Evolutionary conservation across 2,888 invertebrate genomes (phyloP), one percentile per base, ranked within the genome.

Genomic region (Heliconius hortense): DNA sequence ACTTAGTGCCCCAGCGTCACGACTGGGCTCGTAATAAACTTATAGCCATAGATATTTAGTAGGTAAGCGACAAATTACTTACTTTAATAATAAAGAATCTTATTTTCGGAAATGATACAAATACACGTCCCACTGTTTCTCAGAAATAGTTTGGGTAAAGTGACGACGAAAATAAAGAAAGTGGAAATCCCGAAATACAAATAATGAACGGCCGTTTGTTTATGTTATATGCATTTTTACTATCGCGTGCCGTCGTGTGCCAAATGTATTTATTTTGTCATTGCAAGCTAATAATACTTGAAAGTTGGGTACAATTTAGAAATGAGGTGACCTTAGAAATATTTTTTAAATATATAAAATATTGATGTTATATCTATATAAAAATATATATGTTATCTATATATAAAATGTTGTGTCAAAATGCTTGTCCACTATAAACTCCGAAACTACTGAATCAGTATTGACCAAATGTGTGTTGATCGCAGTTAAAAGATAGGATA

Each of bases 181-280:
- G 15, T 56, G 69, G 31, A 21, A 69, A 15, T 69, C n/a, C 53
- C 53, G 56, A n/a, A 56, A 56, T 56, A n/a, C 56, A 24, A 69
- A 69, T 66, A 66, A 66, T 56, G 24, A 56, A 35, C 56, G 31
- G 21, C 15, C 28, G 8, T n/a, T 31, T 68, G 53, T 69, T 69
- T 69, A 31, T 69, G 31, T 69, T 69, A 31, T 69, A 69, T 69
- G 69, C 69, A 69, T 63, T 69, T 74, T 63, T 59, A 73, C 67
- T 67, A 69, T 63, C 10, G 15, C 35, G 8, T 13, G 64, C 11
- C 15, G n/a, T 13, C 28, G 28, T 15, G 73, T 69, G 74, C 74
- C 74, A 74, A 74, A 59, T 62, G 60, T 43, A 39, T 43, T 59
- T 43, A 69, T 24, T 62, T 31, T 74, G 68, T 68, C 69, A 69